Conservation (phyloP, 2,113 vertebrate genomes). For the Fregata magnificens region DNA sequence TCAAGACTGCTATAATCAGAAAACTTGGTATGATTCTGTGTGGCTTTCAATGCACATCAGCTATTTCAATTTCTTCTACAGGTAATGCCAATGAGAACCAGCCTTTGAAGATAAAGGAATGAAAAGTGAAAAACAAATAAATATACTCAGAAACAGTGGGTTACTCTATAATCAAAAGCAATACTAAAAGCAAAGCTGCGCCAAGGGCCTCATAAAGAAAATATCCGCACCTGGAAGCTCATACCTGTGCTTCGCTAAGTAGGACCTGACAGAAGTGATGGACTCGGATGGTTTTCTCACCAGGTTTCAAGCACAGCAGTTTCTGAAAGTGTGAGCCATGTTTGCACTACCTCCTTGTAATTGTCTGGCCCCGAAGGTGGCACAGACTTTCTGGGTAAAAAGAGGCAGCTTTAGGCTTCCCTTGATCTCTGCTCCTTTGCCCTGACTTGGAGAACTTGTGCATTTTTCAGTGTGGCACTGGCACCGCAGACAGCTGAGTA, state of each 20-base stretch:
- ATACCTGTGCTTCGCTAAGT: background rate
- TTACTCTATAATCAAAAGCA: background rate
- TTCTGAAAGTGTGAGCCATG: background rate
- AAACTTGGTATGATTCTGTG: background rate
- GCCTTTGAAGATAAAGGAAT: background rate
- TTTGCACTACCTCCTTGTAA: background rate
- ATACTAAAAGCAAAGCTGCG: background rate
- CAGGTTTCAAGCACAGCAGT: background rate
- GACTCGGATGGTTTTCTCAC: background rate
- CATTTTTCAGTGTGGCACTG: background rate
- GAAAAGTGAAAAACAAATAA: background rate
- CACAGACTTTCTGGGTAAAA: background rate
- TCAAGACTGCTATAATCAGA: background rate
- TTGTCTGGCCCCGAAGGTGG: background rate
- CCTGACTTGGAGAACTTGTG: background rate
- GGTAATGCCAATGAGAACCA: background rate
- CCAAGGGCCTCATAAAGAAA: background rate
- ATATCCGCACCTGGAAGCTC: background rate
- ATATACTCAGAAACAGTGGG: background rate
- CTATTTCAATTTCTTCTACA: background rate
- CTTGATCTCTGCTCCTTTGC: background rate
- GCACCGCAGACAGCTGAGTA: accelerated
- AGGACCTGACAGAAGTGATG: background rate
- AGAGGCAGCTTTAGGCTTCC: background rate
- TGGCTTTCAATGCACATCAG: background rate